These are phyloP conservation scores for Matsumyia berberina DNA, from an alignment of 2,888 invertebrate genomes.

Conservation along the genomic window DNA sequence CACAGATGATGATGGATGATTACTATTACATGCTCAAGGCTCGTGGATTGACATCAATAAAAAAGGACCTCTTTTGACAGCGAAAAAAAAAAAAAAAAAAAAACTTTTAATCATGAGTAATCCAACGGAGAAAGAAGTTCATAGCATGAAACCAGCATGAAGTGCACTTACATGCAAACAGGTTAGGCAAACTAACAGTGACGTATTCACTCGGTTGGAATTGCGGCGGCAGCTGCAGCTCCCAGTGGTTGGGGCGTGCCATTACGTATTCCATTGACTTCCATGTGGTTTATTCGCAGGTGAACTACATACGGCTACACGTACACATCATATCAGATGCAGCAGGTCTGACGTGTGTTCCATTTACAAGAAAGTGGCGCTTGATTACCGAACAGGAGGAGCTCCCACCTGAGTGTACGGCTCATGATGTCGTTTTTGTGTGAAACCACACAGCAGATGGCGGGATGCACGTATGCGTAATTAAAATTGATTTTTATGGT, in stretches of 20 bases:
- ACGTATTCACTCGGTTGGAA: slow-evolving; percentile 32
- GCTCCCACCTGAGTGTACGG: background rate
- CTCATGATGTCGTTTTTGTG: background rate
- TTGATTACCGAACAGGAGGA: slow-evolving; percentile 10
- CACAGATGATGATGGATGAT: slow-evolving; percentile 12
- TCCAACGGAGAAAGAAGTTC: slow-evolving; percentile 9
- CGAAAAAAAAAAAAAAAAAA: background rate
- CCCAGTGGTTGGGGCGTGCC: background rate
- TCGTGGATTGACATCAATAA: slow-evolving; percentile 27
- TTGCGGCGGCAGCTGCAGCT: background rate
- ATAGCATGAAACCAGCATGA: background rate
- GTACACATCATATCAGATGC: background rate
- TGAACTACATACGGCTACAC: slow-evolving; percentile 29
- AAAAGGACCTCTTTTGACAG: slow-evolving; percentile 16
- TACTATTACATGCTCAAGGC: slow-evolving; percentile 4
- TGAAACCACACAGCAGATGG: background rate
- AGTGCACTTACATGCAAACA: slow-evolving; percentile 42
- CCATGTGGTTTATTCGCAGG: slow-evolving; percentile 42
- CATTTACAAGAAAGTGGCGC: slow-evolving; percentile 3
- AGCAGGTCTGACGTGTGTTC: slow-evolving; percentile 20
- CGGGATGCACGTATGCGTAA: slow-evolving; percentile 1
- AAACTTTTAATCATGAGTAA: slow-evolving; percentile 16
- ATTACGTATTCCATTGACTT: slow-evolving; percentile 16
- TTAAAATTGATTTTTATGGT: slow-evolving; percentile 4
- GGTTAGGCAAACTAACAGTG: slow-evolving; percentile 41